Evolutionary conservation across 2,113 vertebrate species (phyloP).

Genomic region (Salminus brasiliensis): DNA sequence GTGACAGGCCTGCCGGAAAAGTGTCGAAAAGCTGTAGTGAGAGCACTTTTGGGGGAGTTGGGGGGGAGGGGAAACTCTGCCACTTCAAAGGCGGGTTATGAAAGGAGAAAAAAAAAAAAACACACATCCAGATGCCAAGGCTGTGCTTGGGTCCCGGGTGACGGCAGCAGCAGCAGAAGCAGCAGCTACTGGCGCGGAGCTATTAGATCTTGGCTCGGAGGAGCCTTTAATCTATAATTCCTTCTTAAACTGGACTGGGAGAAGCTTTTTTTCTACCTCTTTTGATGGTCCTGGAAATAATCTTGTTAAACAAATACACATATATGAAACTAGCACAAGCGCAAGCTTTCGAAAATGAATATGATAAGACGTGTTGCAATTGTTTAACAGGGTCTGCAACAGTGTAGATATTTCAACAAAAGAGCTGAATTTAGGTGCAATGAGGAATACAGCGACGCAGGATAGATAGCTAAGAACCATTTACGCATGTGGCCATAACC

Average conservation of each 20-base stretch:
- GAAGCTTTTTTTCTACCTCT: slow-evolving; percentile 32
- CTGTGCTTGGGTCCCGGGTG: slow-evolving; percentile 38
- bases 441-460: background rate
- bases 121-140: slow-evolving; percentile 65
- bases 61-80: slow-evolving; percentile 59
- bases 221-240: slow-evolving; percentile 73
- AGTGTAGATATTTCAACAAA: background rate
- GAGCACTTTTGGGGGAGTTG: slow-evolving; percentile 50
- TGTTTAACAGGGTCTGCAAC: background rate
- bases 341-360: slow-evolving; percentile 18
- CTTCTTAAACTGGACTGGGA: slow-evolving; percentile 61
- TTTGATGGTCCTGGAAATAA: slow-evolving; percentile 42
- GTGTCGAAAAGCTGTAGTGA: slow-evolving; percentile 69
- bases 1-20: slow-evolving; percentile 67
- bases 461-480: background rate
- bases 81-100: slow-evolving; percentile 74
- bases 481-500: background rate
- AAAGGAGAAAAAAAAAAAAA: slow-evolving; percentile 45
- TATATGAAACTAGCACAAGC: slow-evolving; percentile 10
- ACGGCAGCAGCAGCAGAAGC: background rate
- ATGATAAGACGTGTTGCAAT: background rate
- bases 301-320: slow-evolving; percentile 34
- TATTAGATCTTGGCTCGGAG: slow-evolving; percentile 64
- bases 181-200: slow-evolving; percentile 56
- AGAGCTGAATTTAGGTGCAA: background rate